A percentile compares a stretch with the other conserved stretches of the same genome.
These are phyloP conservation scores for Caenorhabditis zanzibari DNA, from an alignment of 2,888 invertebrate genomes.

Conservation along the genomic window DNA sequence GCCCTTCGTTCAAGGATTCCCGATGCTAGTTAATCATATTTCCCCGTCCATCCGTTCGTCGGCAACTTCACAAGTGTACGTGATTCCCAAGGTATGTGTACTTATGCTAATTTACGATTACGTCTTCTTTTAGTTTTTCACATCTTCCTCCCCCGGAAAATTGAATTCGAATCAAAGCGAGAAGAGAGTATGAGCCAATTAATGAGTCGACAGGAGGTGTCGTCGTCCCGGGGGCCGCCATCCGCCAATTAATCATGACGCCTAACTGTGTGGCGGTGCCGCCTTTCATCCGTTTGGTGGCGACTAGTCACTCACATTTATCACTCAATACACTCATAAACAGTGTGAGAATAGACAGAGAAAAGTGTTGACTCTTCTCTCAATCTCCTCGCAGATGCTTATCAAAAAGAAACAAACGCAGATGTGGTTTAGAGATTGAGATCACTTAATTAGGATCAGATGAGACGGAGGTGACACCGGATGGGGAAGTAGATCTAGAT, in stretches of 20 bases:
- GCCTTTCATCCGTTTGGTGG: constrained; percentile 58
- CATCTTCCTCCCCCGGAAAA: constrained; percentile 36
- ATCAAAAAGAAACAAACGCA: constrained; percentile 57
- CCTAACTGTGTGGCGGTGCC: constrained; percentile 63
- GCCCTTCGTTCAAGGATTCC: constrained; percentile 9
- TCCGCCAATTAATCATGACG: constrained; percentile 64
- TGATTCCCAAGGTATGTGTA: constrained; percentile 60
- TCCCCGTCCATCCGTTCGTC: constrained; percentile 6
- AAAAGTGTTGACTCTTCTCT: constrained; percentile 34
- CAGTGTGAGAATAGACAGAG: constrained; percentile 14
- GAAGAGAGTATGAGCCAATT: constrained; percentile 54
- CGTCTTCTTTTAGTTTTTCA: constrained; percentile 7
- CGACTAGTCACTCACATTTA: constrained; percentile 55
- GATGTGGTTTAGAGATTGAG: constrained; percentile 41
- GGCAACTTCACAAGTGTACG: constrained; percentile 49
- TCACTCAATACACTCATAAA: constrained; percentile 57
- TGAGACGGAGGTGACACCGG: constrained; percentile 9
- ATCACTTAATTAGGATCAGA: constrained; percentile 47
- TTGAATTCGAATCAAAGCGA: constrained; percentile 54
- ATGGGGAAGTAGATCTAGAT: constrained; percentile 13
- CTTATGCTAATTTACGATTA: constrained; percentile 67
- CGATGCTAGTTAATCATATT: constrained; percentile 53
- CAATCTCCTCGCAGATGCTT: constrained; percentile 36
- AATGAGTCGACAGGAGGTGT: constrained; percentile 65
- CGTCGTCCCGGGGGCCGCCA: constrained; percentile 41